phyloP scores from a whole-genome alignment of 1,140 invertebrate genomes.

The Myzus persicae region DNA sequence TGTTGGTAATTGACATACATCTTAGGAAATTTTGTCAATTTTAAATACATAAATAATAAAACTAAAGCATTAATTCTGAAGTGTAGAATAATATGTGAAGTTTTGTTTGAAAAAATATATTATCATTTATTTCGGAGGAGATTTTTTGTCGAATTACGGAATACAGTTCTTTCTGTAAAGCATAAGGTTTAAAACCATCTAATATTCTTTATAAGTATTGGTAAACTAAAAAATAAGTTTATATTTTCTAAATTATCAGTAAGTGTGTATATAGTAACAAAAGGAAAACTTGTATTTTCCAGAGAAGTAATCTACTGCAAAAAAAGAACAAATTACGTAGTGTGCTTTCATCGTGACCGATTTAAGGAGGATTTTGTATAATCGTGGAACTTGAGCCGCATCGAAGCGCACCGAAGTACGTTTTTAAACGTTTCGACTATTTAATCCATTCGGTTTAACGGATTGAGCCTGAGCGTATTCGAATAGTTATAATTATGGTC shows the following conservation, averaged over 20 bases:
- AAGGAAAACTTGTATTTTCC: neutral
- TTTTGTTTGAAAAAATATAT: no score
- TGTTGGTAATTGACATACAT: no score
- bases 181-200: neutral
- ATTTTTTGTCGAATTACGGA: neutral
- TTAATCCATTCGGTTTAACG: neutral
- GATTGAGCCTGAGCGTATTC: neutral
- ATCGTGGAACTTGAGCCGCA: neutral
- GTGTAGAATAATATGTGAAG: neutral
- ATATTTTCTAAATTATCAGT: neutral
- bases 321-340: neutral
- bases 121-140: neutral
- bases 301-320: neutral
- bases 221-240: neutral
- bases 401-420: neutral
- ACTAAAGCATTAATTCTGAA: neutral
- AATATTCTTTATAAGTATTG: neutral
- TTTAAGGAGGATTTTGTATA: neutral
- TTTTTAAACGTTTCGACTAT: neutral
- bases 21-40: neutral
- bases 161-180: no score
- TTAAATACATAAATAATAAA: neutral
- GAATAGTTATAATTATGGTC: neutral
- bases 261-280: neutral
- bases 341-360: neutral